phyloP scores from a whole-genome alignment of 2,888 invertebrate genomes.

The Zaprionus obscuricornis region DNA sequence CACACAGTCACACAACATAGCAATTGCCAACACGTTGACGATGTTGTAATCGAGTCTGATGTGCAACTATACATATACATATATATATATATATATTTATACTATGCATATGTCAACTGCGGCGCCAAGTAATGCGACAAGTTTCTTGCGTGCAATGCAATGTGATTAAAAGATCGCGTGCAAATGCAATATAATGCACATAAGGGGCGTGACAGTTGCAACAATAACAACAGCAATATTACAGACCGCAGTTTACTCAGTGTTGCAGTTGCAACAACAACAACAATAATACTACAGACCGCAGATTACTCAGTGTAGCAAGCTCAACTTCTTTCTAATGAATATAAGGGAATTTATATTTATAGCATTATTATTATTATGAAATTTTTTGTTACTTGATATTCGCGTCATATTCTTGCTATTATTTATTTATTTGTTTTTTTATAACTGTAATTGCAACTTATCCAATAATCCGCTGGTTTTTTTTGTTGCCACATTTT shows the following conservation, averaged over 20 bases:
- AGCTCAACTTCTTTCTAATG: not conserved
- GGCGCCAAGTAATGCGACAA: constrained; percentile 26
- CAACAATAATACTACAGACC: too few relatives aligned
- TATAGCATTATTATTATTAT: too few relatives aligned
- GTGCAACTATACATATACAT: constrained; percentile 22
- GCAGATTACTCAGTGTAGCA: constrained; percentile 33
- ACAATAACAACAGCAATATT: constrained; percentile 3
- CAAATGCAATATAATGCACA: constrained; percentile 8
- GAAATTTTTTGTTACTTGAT: not conserved
- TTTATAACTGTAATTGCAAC: not conserved
- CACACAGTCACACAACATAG: constrained; percentile 20
- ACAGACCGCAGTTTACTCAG: constrained; percentile 20
- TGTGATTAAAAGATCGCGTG: constrained; percentile 54
- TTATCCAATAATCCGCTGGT: too few relatives aligned
- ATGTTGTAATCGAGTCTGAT: constrained; percentile 47
- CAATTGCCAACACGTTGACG: constrained; percentile 31
- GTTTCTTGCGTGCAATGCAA: constrained; percentile 48
- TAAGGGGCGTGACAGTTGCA: constrained; percentile 32
- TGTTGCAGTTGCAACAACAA: constrained; percentile 5
- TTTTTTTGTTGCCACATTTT: constrained; percentile 1
- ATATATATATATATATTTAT: too few relatives aligned
- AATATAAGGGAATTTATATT: not conserved
- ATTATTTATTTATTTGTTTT: too few relatives aligned
- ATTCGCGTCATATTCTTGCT: too few relatives aligned
- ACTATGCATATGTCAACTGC: too few relatives aligned